Base-by-base conservation (phyloP, 2,888 invertebrate genomes). In the Dicranocentrus wangi region DNA sequence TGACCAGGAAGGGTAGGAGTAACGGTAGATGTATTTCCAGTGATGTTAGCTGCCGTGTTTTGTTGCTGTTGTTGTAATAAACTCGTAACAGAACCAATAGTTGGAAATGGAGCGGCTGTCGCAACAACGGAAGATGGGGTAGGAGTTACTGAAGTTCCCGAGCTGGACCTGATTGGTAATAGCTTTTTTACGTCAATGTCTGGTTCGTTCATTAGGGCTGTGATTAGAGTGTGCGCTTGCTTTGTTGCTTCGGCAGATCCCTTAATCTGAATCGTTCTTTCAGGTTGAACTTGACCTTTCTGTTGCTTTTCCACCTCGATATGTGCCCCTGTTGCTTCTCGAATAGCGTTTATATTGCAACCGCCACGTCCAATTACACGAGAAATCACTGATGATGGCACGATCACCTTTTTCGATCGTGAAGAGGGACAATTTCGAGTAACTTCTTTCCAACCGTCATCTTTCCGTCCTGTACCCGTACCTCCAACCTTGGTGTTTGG, bases 291-390 rank as follows among this genome's bases (percentile, higher is more conserved):
- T 73, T 89, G 88, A 3, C 95, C 94, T 90, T 97, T 96, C 88
- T 94, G 94, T 90, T 98, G 97, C 89, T 99, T 99, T 89, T 99
- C 99, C 27, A 99, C 97, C 90, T 99, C 98, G 88, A 99, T 99
- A 88, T 98, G 96, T 3, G 99, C 99, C 81, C 98, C 97, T 32
- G 99, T 98, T 70, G 96, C 95, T 77, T 96, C 95, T 80, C 99
- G 92, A 88, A 99, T 98, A 13, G 98, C 97, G 90, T 99, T 99
- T 88, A 99, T 98, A 90, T 99, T 99, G 90, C 94, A 95, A 65
- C 99, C 99, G 32, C 95, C 97, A 87, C 99, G 93, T 8, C 87
- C 99, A 88, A 99, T 99, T 69, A 99, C 98, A 73, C 99, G 92
- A 81, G 98, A 97, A 83, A 99, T 98, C 60, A 97, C 98, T 89